These are phyloP conservation scores for Tachina lurida DNA, from an alignment of 2,888 invertebrate species.

Conservation along the genomic window DNA sequence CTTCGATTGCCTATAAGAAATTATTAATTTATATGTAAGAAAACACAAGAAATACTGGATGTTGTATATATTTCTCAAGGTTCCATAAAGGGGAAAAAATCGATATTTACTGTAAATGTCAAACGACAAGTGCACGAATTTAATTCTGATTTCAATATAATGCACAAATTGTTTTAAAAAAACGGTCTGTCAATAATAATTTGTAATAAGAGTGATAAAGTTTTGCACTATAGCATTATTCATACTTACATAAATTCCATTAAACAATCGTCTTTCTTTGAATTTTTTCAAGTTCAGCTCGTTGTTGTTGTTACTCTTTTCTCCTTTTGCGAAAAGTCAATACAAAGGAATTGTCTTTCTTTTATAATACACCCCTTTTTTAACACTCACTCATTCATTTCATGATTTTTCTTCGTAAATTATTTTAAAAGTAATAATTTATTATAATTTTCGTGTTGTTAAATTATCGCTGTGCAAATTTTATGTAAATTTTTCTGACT, in stretches of 20 bases:
- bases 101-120: slow-evolving; percentile 58
- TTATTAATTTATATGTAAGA: too few relatives aligned
- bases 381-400: not conserved
- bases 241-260: slow-evolving; percentile 33
- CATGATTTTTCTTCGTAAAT: not conserved
- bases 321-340: slow-evolving; percentile 50
- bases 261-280: slow-evolving; percentile 40
- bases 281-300: slow-evolving; percentile 56
- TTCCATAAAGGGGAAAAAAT: slow-evolving; percentile 55
- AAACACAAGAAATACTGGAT: not conserved
- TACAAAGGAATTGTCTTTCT: slow-evolving; percentile 35
- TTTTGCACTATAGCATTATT: slow-evolving; percentile 23
- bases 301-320: slow-evolving; percentile 38
- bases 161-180: too few relatives aligned
- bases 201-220: not conserved
- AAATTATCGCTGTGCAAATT: slow-evolving; percentile 16
- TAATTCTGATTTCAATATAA: not conserved
- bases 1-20: too few relatives aligned
- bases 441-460: not conserved
- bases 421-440: not conserved
- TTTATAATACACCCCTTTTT: slow-evolving; percentile 58
- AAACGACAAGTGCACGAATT: slow-evolving; percentile 39
- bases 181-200: not conserved
- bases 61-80: not conserved
- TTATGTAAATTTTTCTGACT: slow-evolving; percentile 18